phyloP scores from a whole-genome alignment of 2,888 invertebrate genomes.

The Bellardia pandia region DNA sequence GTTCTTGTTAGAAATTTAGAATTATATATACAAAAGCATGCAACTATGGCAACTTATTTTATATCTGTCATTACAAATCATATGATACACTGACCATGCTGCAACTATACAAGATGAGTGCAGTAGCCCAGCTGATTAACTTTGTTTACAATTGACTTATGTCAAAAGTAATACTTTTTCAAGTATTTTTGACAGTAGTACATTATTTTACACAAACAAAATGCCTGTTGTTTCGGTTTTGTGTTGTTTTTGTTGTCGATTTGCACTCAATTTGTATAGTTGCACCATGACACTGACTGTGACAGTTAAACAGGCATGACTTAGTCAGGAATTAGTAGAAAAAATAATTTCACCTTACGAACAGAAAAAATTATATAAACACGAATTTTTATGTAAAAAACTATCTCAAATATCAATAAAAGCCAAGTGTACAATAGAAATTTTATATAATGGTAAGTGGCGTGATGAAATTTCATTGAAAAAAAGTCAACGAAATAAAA shows the following conservation, averaged over 20 bases:
- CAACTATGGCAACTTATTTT: slow-evolving; percentile 11
- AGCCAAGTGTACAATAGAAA: slow-evolving; percentile 66
- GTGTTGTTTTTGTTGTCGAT: too few species aligned
- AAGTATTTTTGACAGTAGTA: too few species aligned
- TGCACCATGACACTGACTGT: slow-evolving; percentile 63
- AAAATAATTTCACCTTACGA: slow-evolving; percentile 33
- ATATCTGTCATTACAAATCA: slow-evolving; percentile 51
- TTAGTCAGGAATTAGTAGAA: slow-evolving; percentile 44
- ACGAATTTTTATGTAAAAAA: slow-evolving; percentile 72
- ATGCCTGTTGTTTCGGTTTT: too few species aligned
- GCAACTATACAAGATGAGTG: too few species aligned
- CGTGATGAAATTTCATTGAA: slow-evolving; percentile 16
- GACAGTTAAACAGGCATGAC: slow-evolving; percentile 76
- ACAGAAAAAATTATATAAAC: slow-evolving; percentile 82
- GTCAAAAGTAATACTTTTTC: too few species aligned
- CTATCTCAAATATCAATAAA: slow-evolving; percentile 72
- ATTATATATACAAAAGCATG: slow-evolving; percentile 26
- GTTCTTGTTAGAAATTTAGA: neutral
- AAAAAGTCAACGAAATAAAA: neutral
- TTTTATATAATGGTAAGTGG: slow-evolving; percentile 78
- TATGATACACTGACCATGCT: too few species aligned
- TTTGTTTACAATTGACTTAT: too few species aligned
- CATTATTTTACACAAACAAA: too few species aligned
- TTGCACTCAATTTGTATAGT: too few species aligned
- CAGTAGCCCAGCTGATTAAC: too few species aligned